Evolutionary conservation across 2,888 invertebrate species (phyloP), one percentile per base, ranked within the genome.

Genomic region (Ectemnius continuus): DNA sequence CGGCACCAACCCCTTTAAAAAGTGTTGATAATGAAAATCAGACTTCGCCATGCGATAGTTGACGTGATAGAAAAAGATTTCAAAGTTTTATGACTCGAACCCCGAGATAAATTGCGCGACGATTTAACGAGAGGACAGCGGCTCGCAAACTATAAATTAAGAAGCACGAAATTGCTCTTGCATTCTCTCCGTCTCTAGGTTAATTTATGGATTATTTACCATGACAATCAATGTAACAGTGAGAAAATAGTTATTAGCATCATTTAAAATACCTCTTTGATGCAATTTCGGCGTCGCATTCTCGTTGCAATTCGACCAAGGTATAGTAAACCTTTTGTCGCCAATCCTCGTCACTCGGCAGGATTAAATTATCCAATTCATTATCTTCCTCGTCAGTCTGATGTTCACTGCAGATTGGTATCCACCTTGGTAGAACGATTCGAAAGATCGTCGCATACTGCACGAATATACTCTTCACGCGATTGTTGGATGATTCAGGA

Each of bases 271-370:
- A 84, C 80, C 67, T 80, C 60, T 58, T 70, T 2, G 45, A 52
- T n/a, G 46, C 57, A 4, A 58, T 52, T n/a, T 67, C 73, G 2
- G 85, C 88, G 73, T 92, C 92, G 62, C 89, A 87, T 77, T 91
- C 89, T 84, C 94, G 93, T 88, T 95, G 95, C 87, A 94, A 91
- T 59, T 93, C 93, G 16, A 95, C 94, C 76, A 95, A 91, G 73
- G 92, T 91, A 87, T 94, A 94, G 87, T 95, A 95, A 86, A 95
- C 94, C 79, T 93, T 93, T 56, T 94, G 92, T 72, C 94, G 91
- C 93, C 94, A 95, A 47, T 93, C 93, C 80, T 92, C 93, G 84
- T 95, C 94, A 84, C 95, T 95, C 11, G 95, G 95, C 52, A 95
- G 91, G 48, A 94, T 92, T 71, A 95, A 91, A 57, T 92, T 92